Percentiles rank a stretch among this genome's conserved stretches.
phyloP scores from a whole-genome alignment of 2,113 vertebrate genomes.

The Xiphophorus maculatus region DNA sequence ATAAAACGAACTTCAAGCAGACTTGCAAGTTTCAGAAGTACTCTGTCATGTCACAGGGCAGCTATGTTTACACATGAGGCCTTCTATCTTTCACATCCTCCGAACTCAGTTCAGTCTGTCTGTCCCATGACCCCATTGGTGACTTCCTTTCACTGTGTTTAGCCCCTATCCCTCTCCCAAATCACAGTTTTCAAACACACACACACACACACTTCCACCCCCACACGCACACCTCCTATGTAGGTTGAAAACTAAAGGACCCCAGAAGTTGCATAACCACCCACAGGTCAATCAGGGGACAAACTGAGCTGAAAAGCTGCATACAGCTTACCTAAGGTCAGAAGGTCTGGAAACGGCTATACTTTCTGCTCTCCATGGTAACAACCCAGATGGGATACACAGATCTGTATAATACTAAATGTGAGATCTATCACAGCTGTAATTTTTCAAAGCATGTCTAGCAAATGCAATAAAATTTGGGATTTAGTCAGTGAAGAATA shows the following conservation, averaged over 20 bases:
- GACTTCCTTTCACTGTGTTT: conserved; percentile 5
- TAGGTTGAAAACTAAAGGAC: conserved; percentile 11
- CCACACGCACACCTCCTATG: neutral
- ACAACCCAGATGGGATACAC: conserved; percentile 41
- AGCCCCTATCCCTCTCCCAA: neutral
- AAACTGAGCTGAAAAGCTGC: conserved; percentile 15
- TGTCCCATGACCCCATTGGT: conserved; percentile 39
- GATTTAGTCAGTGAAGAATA: no score
- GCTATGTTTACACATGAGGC: conserved; percentile 59
- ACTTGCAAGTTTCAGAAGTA: neutral
- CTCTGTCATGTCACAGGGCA: conserved; percentile 41
- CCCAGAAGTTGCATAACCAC: conserved; percentile 29
- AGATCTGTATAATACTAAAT: conserved; percentile 22
- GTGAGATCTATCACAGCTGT: neutral
- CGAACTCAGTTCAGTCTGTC: conserved; percentile 43
- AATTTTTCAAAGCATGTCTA: neutral
- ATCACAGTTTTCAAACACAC: neutral
- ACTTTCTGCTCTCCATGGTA: conserved; percentile 27
- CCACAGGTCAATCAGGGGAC: conserved; percentile 10
- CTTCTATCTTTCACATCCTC: conserved; percentile 51
- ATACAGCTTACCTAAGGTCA: conserved; percentile 28
- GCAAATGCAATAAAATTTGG: no score
- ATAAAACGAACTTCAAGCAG: conserved; percentile 8
- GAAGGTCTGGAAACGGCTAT: neutral
- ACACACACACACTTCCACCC: neutral